Evolutionary conservation across 2,113 vertebrate species (phyloP), one percentile per base, ranked within the genome.

Genomic region (Phaethornis superciliosus): DNA sequence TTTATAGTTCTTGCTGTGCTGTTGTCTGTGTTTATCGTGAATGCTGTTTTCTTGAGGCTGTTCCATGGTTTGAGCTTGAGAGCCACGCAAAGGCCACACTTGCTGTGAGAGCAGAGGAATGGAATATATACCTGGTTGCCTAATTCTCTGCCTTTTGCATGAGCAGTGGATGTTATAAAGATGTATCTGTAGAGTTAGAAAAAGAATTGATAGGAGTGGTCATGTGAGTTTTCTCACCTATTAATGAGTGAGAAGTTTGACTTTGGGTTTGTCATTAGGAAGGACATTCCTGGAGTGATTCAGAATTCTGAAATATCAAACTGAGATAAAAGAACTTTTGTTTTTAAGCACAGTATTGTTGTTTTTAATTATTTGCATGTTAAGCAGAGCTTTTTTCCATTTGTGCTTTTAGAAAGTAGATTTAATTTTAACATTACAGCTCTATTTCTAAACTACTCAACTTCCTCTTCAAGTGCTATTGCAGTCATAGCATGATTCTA

Each of bases 11-110:
- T 92, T 58, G 52, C 62, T 86, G 88, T 97, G 90, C 77, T 8
- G 5, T 67, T 82, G 82, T 97, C 84, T 94, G 33, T 56, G 33
- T 81, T 94, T 70, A 42, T 72, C 24, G 59, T 93, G 81, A 94
- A 51, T 93, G 37, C 22, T 91, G 81, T 93, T 97, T 77, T 77
- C 42, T 68, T 89, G 49, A 92, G 62, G 56, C 7, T 89, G 54
- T 94, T 81, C 54, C 15, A 14, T 90, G 51, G 35, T 81, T 87
- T 85, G 60, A 88, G 81, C 58, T 64, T 78, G 20, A 93, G 74
- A 85, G n/a, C 28, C n/a, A 26, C 3, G 1, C n/a, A 68, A 71
- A 78, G 30, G 10, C 86, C 54, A 6, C n/a, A 56, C 85, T 88
- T 27, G 7, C 37, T 75, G 40, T 87, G 65, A 84, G 80, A 88